A percentile compares a stretch with the other conserved stretches of the same genome.
Evolutionary conservation across 2,888 invertebrate genomes (phyloP).

Genomic region (Philaethria dido): DNA sequence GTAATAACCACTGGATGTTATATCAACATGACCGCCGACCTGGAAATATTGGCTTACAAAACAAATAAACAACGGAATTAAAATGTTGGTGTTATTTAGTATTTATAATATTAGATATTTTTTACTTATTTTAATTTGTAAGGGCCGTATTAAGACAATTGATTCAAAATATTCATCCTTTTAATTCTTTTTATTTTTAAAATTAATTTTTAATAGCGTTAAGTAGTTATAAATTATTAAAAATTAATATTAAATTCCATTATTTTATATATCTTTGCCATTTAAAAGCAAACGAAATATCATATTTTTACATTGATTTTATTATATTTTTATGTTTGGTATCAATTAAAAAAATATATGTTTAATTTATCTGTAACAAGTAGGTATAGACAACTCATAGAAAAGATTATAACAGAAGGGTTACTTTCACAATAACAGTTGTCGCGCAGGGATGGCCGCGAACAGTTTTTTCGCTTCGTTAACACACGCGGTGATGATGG

Average conservation of each 20-base stretch:
- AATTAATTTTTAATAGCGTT: too few species aligned
- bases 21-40: background rate
- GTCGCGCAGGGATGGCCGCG: conserved; percentile 63
- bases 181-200: background rate
- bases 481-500: conserved; percentile 75
- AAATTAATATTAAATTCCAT: too few species aligned
- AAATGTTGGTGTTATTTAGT: too few species aligned
- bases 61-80: background rate
- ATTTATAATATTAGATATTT: background rate
- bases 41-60: background rate
- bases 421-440: conserved; percentile 56
- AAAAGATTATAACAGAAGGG: conserved; percentile 3
- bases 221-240: too few species aligned
- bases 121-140: background rate
- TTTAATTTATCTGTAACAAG: background rate
- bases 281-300: background rate
- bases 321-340: too few species aligned
- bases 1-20: conserved; percentile 18
- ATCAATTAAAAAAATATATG: background rate
- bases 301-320: too few species aligned
- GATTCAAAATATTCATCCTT: background rate
- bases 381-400: background rate
- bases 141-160: background rate
- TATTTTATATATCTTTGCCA: background rate
- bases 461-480: conserved; percentile 75